A percentile compares a stretch with the other conserved stretches of the same genome.
phyloP scores from a whole-genome alignment of 2,113 vertebrate species.

The Chionodraco myersi region DNA sequence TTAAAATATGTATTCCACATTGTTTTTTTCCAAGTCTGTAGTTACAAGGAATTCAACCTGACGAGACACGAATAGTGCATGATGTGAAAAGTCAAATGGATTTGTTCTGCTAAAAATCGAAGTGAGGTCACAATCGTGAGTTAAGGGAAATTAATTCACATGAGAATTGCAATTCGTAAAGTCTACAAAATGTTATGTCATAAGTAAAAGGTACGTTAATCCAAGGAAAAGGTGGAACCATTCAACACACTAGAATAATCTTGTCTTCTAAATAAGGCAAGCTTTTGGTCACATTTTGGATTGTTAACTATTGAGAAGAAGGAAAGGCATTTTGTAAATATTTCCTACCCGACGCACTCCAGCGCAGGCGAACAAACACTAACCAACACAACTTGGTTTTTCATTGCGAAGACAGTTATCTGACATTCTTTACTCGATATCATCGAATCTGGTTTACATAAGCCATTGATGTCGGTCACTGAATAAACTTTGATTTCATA shows the following conservation, averaged over 20 bases:
- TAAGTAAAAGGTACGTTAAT: no score
- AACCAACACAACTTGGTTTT: background rate
- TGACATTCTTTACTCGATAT: background rate
- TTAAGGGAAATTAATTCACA: no score
- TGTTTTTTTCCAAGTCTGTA: background rate
- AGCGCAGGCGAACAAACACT: background rate
- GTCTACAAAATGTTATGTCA: no score
- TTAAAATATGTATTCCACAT: background rate
- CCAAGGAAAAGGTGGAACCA: no score
- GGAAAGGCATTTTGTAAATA: background rate
- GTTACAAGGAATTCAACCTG: background rate
- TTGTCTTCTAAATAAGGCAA: no score
- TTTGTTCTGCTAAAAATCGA: no score
- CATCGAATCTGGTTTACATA: background rate
- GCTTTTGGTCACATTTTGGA: background rate
- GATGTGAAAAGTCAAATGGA: no score
- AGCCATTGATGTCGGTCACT: background rate
- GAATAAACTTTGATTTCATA: background rate
- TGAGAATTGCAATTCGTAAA: no score
- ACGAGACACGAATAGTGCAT: background rate
- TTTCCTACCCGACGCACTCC: background rate
- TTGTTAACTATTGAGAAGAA: background rate
- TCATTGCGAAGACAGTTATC: background rate
- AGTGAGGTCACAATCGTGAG: no score
- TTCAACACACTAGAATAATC: no score